Conservation (phyloP, 2,113 vertebrate species). For the Serilophus lunatus region DNA sequence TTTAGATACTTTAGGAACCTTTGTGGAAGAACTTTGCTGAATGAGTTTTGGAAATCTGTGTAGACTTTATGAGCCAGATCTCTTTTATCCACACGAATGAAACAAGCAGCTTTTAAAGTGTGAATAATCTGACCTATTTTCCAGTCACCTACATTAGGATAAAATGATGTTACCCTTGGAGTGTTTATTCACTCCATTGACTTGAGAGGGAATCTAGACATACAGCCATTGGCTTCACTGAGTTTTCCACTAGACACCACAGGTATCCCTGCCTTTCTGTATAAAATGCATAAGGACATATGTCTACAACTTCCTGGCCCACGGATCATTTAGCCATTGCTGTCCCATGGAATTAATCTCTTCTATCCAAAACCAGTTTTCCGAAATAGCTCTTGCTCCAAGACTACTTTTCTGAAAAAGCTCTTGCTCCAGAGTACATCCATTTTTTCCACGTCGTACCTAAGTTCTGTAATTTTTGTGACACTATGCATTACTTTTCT, state of each 20-base stretch:
- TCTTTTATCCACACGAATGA: constrained; percentile 2
- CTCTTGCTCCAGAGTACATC: neutral
- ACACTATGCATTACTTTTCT: neutral
- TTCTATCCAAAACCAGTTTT: neutral
- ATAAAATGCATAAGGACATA: neutral
- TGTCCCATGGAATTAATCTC: neutral
- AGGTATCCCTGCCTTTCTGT: neutral
- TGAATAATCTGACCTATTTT: constrained; percentile 34
- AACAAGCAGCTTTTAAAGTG: neutral
- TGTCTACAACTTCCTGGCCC: neutral
- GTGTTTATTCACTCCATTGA: neutral
- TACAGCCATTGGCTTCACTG: neutral
- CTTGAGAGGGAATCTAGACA: neutral
- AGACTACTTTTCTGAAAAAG: neutral
- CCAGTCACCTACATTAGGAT: neutral
- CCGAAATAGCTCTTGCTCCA: neutral
- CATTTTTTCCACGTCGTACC: neutral
- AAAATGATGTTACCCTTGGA: neutral
- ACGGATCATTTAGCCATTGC: neutral
- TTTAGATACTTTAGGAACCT: neutral
- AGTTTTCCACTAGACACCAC: neutral
- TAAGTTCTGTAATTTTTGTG: neutral
- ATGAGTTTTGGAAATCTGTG: neutral
- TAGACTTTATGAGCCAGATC: neutral
- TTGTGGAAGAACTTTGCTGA: neutral